A percentile compares a stretch with the other conserved stretches of the same genome.
phyloP scores from a whole-genome alignment of 2,113 vertebrate genomes.

The Genyomyrus donnyi region DNA sequence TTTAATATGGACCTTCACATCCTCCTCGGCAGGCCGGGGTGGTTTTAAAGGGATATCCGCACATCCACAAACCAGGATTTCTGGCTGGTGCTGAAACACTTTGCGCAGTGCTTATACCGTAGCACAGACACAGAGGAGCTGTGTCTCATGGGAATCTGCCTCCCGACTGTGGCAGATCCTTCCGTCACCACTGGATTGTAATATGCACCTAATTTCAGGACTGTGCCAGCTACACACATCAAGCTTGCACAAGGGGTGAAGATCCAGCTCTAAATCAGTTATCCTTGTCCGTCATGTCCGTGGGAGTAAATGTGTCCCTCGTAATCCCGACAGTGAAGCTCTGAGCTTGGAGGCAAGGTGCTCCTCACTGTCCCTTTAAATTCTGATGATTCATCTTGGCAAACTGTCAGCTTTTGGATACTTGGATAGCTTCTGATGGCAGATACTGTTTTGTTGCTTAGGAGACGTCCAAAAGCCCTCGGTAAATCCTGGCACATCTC shows the following conservation, averaged over 20 bases:
- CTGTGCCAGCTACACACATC: background rate
- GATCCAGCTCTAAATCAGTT: background rate
- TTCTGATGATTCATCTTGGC: background rate
- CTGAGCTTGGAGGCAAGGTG: background rate
- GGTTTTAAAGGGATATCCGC: slow-evolving; percentile 55
- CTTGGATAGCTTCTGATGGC: background rate
- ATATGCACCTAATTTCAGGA: background rate
- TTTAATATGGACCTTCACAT: slow-evolving; percentile 65
- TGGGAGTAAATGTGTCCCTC: background rate
- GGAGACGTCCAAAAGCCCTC: background rate
- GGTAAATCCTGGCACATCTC: background rate
- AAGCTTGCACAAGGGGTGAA: background rate
- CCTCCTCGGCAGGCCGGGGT: slow-evolving; percentile 64
- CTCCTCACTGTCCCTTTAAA: background rate
- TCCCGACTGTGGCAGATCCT: background rate
- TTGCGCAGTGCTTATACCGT: background rate
- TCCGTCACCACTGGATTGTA: background rate
- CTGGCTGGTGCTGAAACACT: slow-evolving; percentile 27
- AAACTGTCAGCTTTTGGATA: background rate
- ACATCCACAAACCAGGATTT: slow-evolving; percentile 20
- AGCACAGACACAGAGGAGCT: background rate
- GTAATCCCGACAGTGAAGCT: background rate
- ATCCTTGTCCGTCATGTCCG: background rate
- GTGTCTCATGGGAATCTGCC: background rate
- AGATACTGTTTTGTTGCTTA: background rate